These are phyloP conservation scores for Oedothorax gibbosus DNA, from an alignment of 1,140 invertebrate genomes.

Conservation along the genomic window DNA sequence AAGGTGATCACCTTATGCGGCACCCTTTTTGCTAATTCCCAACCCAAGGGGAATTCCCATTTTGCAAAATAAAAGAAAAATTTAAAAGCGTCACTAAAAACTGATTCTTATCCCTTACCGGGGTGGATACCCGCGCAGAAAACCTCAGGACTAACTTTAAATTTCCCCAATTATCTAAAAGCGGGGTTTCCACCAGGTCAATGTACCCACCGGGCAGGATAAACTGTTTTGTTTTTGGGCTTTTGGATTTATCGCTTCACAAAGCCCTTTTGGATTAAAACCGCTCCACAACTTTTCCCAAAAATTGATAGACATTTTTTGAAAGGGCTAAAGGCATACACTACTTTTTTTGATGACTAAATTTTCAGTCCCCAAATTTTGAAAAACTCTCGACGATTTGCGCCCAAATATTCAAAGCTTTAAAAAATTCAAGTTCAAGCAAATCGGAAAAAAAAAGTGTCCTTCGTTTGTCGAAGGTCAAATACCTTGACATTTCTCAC, in stretches of 20 bases:
- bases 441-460: slow-evolving; percentile 56
- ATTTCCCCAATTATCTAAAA: neutral
- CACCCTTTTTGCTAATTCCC: slow-evolving; percentile 69
- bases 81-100: slow-evolving; percentile 70
- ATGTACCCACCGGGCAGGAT: neutral
- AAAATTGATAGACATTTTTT: slow-evolving; percentile 67
- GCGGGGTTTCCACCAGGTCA: slow-evolving; percentile 70
- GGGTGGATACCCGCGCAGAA: slow-evolving; percentile 66
- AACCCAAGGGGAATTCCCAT: slow-evolving; percentile 69
- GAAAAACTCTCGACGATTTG: slow-evolving; percentile 24
- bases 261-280: slow-evolving; percentile 70
- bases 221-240: slow-evolving; percentile 29
- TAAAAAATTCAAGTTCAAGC: slow-evolving; percentile 13
- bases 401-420: slow-evolving; percentile 9
- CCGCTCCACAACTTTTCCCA: slow-evolving; percentile 68
- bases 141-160: neutral
- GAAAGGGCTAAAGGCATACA: slow-evolving; percentile 60
- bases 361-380: slow-evolving; percentile 63
- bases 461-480: slow-evolving; percentile 1
- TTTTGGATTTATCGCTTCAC: slow-evolving; percentile 65
- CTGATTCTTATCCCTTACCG: slow-evolving; percentile 72
- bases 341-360: slow-evolving; percentile 66
- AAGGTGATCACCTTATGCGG: slow-evolving; percentile 67
- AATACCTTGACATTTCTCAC: slow-evolving; percentile 55
- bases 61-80: slow-evolving; percentile 70